A percentile compares a stretch with the other conserved stretches of the same genome.
phyloP scores from a whole-genome alignment of 2,797 vertebrate species.

The Lophotriccus pileatus region DNA sequence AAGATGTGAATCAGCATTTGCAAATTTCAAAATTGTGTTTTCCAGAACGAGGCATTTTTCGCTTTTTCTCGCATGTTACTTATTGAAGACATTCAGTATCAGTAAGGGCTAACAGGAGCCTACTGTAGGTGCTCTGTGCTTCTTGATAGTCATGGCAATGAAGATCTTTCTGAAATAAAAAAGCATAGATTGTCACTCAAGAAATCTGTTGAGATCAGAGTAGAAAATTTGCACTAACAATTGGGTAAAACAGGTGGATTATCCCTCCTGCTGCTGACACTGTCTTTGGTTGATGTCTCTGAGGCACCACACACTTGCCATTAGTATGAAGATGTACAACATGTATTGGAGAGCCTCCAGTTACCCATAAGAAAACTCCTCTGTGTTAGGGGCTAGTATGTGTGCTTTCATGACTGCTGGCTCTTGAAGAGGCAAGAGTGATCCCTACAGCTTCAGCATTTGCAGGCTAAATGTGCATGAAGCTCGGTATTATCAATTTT shows the following conservation, averaged over 20 bases:
- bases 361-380: neutral
- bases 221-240: neutral
- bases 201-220: neutral
- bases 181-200: neutral
- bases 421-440: neutral
- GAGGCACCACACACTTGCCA: neutral
- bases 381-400: neutral
- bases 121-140: neutral
- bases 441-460: neutral
- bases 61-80: neutral
- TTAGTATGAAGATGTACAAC: neutral
- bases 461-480: neutral
- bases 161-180: conserved; percentile 2
- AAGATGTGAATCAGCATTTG: conserved; percentile 2
- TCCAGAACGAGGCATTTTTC: neutral
- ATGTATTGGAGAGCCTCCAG: neutral
- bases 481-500: neutral
- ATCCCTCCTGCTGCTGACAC: neutral
- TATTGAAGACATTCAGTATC: neutral
- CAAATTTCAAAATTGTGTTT: neutral
- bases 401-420: neutral
- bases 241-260: neutral
- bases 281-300: neutral
- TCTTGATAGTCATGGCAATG: neutral
- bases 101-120: neutral